Evolutionary conservation across 1,140 invertebrate species (phyloP), one percentile per base, ranked within the genome.

Genomic region (Papilio polyxenes): DNA sequence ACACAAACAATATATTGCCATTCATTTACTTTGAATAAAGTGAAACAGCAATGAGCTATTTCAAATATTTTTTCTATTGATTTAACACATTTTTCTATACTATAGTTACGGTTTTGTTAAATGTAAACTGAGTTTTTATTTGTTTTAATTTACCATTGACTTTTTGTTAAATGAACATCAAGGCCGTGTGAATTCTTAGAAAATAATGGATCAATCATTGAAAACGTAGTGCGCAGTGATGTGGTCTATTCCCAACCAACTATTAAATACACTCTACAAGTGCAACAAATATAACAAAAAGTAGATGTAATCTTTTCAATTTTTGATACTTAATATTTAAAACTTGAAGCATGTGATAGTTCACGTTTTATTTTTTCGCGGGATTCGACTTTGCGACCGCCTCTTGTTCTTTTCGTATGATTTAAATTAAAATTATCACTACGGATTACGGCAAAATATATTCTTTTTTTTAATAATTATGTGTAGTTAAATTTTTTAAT

Each of bases 141-240:
- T 37, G 31, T 37, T 72, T 72, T 40, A 72, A 72, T 72, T 69
- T 72, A 72, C 11, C 23, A 72, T 37, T 72, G 65, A 72, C 11
- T 72, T 72, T 72, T 72, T 72, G 65, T 72, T 72, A 37, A 72
- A 15, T 72, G 31, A 37, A 72, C 65, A 37, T 40, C 65, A 72
- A 37, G 65, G 65, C 31, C 13, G 37, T n/a, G 65, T 37, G 11
- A 72, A 0, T 31, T 65, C 23, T 65, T 65, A 11, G 20, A 65
- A 65, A 65, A 65, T 23, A 65, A 13, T 31, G 7, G 11, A 65
- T 31, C 11, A 65, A 65, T 31, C 62, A 31, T 65, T 65, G 23
- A 65, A 65, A 31, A 31, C 62, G 23, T 37, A 13, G 23, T 31
- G 11, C 11, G 62, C 20, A 65, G 62, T 65, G 62, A 65, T 65